Evolutionary conservation across 1,140 invertebrate genomes (phyloP), one percentile per base, ranked within the genome.

Genomic region (Forficula auricularia): DNA sequence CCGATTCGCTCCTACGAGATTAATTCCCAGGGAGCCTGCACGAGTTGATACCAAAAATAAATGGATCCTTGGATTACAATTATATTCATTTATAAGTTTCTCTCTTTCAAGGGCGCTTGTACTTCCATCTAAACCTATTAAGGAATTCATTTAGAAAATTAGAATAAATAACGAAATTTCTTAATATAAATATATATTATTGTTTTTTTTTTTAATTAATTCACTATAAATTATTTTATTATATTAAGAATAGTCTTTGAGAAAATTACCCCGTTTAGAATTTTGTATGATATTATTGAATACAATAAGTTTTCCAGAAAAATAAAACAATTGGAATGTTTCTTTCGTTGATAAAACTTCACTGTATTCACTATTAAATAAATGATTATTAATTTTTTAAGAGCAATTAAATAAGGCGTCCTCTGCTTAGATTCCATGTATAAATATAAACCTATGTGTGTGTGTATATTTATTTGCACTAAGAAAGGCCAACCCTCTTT

Each of bases 11-110:
- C 92, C 94, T 35, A 90, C 84, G 15, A 99, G 71, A 68, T 99
- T 99, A 38, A 99, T 96, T 3, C 95, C 95, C 12, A 99, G 65
- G 16, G 89, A 96, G 12, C 94, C 94, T 40, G 94, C 95, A 56
- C 89, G 73, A 0, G 92, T 98, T 1, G 90, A 98, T n/a, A 98
- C 87, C 33, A 98, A 68, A 61, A 98, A 98, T 20, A 98, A 60
- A 59, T 82, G 78, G 31, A 92, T 73, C 48, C 82, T 77, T n/a
- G 77, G 71, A 66, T 87, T 86, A 31, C 79, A 76, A 62, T 99
- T 99, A 56, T 98, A 98, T 58, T 92, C 84, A 58, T 95, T 92
- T 43, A 99, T 97, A 12, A 98, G 65, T 57, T 90, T 89, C 57
- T 98, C 92, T 52, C 95, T 67, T 58, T 98, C 95, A 37, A 84